phyloP scores from a whole-genome alignment of 2,113 vertebrate genomes.

The Merops nubicus region DNA sequence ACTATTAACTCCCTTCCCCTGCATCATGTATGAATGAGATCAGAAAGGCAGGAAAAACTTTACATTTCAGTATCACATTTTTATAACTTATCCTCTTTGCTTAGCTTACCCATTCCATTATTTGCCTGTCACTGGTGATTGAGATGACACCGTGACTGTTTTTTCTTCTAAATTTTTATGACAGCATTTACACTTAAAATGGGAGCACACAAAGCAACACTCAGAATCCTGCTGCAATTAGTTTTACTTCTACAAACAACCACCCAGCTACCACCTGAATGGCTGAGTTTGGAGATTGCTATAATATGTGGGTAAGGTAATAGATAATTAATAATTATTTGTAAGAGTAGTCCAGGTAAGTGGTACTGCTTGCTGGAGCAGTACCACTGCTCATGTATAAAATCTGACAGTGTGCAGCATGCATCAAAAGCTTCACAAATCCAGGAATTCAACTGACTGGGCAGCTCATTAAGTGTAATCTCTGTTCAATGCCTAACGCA shows the following conservation, averaged over 20 bases:
- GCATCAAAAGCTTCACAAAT: background rate
- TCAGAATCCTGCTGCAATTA: background rate
- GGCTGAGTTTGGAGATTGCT: background rate
- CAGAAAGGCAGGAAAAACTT: background rate
- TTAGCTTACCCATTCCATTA: background rate
- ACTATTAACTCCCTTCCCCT: background rate
- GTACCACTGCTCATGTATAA: no score
- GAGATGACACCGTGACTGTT: background rate
- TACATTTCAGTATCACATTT: background rate
- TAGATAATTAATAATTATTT: background rate
- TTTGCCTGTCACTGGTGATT: background rate
- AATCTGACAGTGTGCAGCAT: background rate
- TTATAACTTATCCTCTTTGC: background rate
- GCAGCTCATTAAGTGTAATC: background rate
- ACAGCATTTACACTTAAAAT: background rate
- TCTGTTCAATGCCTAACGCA: background rate
- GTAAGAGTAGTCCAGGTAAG: background rate
- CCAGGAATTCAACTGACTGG: background rate
- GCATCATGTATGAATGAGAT: background rate
- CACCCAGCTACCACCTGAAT: background rate
- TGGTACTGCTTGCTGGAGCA: background rate
- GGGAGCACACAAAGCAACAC: background rate
- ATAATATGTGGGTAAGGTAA: background rate
- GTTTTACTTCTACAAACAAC: background rate
- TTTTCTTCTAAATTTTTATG: background rate